Conservation (phyloP, 2,113 vertebrate species). For the Chlamydotis undulata region DNA sequence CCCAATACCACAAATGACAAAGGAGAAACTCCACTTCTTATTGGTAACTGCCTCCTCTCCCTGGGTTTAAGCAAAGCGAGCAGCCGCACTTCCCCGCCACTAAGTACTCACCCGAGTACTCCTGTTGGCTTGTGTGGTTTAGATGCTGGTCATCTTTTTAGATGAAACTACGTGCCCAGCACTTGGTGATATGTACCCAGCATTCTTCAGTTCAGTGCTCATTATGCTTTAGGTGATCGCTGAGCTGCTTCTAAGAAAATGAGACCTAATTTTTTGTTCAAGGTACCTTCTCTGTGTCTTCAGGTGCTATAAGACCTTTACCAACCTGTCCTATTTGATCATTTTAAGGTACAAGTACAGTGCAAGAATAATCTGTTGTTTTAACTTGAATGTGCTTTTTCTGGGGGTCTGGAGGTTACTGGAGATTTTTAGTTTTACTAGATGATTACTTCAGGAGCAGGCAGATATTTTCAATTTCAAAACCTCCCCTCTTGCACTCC, state of each 20-base stretch:
- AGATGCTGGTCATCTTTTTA: background rate
- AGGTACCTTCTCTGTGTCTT: background rate
- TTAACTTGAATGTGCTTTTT: background rate
- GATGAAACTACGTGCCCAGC: background rate
- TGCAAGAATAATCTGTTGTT: background rate
- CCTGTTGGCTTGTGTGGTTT: background rate
- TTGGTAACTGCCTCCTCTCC: conserved; percentile 72
- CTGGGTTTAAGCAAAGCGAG: background rate
- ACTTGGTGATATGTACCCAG: background rate
- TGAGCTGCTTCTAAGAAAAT: background rate
- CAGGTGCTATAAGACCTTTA: background rate
- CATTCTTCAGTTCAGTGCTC: background rate
- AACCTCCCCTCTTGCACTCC: background rate
- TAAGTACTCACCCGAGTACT: background rate
- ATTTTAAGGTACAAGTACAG: background rate
- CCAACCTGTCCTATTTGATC: background rate
- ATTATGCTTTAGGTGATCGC: background rate
- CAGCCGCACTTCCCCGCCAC: background rate
- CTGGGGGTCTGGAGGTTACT: background rate
- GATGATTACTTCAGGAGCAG: background rate
- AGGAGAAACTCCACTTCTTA: conserved; percentile 84
- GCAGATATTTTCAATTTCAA: background rate
- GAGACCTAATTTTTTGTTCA: background rate
- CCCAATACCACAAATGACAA: conserved; percentile 83
- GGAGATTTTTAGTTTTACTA: background rate